These are phyloP conservation scores for Corapipo altera DNA, from an alignment of 2,113 vertebrate species.

Conservation along the genomic window DNA sequence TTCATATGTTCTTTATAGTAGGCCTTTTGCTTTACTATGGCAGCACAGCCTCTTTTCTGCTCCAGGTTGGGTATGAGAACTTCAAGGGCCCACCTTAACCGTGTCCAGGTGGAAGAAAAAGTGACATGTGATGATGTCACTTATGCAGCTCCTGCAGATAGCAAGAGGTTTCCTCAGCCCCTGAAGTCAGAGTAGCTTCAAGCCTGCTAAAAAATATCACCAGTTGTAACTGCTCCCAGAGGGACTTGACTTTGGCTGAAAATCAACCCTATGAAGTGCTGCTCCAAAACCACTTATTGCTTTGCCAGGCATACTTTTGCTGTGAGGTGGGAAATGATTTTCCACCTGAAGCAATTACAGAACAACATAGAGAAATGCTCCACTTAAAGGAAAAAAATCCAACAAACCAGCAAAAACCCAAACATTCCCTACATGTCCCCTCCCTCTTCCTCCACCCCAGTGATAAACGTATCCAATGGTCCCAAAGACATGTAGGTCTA, in stretches of 20 bases:
- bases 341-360: background rate
- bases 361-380: background rate
- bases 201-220: background rate
- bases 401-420: background rate
- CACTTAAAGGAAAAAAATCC: background rate
- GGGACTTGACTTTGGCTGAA: constrained; percentile 14
- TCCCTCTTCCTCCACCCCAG: background rate
- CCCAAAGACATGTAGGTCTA: background rate
- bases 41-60: background rate
- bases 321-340: constrained; percentile 25
- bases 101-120: background rate
- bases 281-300: background rate
- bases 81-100: background rate
- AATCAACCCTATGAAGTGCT: constrained; percentile 16
- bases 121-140: background rate
- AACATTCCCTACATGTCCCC: background rate
- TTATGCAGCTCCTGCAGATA: background rate
- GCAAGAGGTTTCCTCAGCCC: background rate
- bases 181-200: background rate
- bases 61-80: background rate
- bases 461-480: background rate
- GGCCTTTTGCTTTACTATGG: background rate
- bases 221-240: background rate
- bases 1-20: background rate
- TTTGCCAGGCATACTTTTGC: constrained; percentile 24